Percentiles rank a stretch among this genome's conserved stretches.
Evolutionary conservation across 53 echinoderm and acorn worm species (phyloP).

Genomic region (Luidia sarsii): DNA sequence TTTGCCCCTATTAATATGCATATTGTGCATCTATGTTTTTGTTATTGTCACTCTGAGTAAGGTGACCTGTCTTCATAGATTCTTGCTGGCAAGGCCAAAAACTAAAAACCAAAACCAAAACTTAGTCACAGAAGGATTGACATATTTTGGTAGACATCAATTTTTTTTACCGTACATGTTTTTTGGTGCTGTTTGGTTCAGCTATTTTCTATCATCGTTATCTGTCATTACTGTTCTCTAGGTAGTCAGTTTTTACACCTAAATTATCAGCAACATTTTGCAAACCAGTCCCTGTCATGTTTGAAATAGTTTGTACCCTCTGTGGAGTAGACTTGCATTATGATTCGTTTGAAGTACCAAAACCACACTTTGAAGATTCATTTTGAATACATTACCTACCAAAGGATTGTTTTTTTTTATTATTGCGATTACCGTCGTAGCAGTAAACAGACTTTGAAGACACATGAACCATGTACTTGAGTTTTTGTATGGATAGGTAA

Average conservation of each 20-base stretch:
- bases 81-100: slow-evolving; percentile 52
- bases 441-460: too few relatives aligned
- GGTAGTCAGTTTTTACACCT: slow-evolving; percentile 26
- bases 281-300: too few relatives aligned
- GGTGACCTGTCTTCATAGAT: too few relatives aligned
- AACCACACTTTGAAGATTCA: neutral
- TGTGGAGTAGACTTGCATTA: neutral
- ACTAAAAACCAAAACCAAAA: slow-evolving; percentile 2
- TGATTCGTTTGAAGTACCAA: neutral
- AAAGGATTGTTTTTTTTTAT: slow-evolving; percentile 14
- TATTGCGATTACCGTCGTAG: neutral
- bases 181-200: slow-evolving; percentile 18
- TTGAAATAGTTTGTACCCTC: neutral
- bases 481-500: too few relatives aligned
- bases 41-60: too few relatives aligned
- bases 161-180: neutral
- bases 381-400: neutral
- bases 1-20: too few relatives aligned
- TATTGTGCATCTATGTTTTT: too few relatives aligned
- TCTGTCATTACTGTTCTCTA: slow-evolving; percentile 11
- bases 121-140: neutral
- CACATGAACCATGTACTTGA: too few relatives aligned
- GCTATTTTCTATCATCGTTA: slow-evolving; percentile 12
- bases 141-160: slow-evolving; percentile 9
- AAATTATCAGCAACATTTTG: too few relatives aligned